These are phyloP conservation scores for Mungos mungo DNA, from an alignment of 2,113 vertebrate species.

Conservation along the genomic window DNA sequence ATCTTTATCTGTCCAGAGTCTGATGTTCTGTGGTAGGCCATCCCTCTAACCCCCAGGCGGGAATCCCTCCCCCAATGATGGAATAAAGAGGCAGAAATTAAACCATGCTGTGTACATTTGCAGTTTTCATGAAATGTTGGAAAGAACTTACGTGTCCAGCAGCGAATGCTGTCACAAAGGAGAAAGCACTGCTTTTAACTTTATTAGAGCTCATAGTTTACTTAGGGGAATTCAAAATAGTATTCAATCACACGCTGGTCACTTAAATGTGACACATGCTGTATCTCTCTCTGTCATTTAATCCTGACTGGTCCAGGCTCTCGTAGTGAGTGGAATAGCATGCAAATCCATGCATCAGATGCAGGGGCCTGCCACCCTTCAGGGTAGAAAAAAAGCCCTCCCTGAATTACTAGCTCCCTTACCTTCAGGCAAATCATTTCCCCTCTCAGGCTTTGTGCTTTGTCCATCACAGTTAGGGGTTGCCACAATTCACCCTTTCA, in stretches of 20 bases:
- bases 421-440: background rate
- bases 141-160: background rate
- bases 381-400: background rate
- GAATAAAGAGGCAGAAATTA: background rate
- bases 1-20: background rate
- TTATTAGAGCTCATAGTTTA: background rate
- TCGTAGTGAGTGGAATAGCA: rapidly evolving
- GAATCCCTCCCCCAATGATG: no score
- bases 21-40: background rate
- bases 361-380: background rate
- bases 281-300: background rate
- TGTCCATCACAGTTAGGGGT: background rate
- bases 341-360: background rate
- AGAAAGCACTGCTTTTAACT: background rate
- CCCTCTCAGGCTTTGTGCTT: background rate
- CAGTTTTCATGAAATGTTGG: background rate
- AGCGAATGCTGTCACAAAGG: background rate
- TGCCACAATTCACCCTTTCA: background rate
- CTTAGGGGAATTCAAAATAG: background rate
- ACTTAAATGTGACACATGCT: background rate
- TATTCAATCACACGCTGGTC: background rate
- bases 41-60: no score
- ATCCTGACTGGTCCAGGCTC: background rate
- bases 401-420: background rate
- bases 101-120: background rate